Percentiles rank a stretch among this genome's conserved stretches.
Evolutionary conservation across 2,888 invertebrate genomes (phyloP).

Genomic region (Drosophila stalkeri): DNA sequence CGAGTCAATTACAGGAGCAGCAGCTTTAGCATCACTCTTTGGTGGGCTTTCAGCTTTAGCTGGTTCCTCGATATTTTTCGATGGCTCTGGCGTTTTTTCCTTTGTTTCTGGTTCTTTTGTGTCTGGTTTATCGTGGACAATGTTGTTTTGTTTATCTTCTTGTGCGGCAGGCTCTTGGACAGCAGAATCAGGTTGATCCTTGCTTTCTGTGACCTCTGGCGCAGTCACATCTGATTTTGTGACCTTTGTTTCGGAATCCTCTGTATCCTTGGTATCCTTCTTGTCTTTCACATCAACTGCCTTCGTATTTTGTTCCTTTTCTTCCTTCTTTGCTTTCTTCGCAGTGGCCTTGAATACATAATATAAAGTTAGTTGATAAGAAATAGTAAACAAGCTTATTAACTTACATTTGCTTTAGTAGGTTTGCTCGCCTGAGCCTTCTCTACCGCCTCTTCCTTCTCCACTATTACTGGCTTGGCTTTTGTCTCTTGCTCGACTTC

Average conservation of each 20-base stretch:
- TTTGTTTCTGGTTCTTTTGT: slow-evolving; percentile 39
- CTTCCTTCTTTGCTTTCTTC: slow-evolving; percentile 62
- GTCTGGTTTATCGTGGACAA: slow-evolving; percentile 49
- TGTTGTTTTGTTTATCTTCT: slow-evolving; percentile 63
- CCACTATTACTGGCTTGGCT: slow-evolving; percentile 19
- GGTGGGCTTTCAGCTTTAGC: slow-evolving; percentile 46
- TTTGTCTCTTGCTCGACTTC: slow-evolving; percentile 63
- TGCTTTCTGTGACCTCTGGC: slow-evolving; percentile 29
- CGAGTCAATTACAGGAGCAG: slow-evolving; percentile 28
- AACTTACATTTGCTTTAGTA: slow-evolving; percentile 51
- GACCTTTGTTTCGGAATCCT: slow-evolving; percentile 18
- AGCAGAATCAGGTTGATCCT: slow-evolving; percentile 60
- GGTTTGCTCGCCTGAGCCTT: slow-evolving; percentile 26
- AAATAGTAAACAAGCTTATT: neutral
- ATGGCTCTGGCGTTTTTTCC: slow-evolving; percentile 32
- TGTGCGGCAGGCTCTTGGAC: slow-evolving; percentile 32
- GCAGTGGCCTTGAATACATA: slow-evolving; percentile 42
- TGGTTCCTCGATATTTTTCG: slow-evolving; percentile 51
- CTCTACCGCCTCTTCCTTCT: slow-evolving; percentile 8
- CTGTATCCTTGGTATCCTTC: slow-evolving; percentile 19
- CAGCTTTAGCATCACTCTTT: slow-evolving; percentile 45
- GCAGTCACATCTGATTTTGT: slow-evolving; percentile 36
- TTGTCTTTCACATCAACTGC: slow-evolving; percentile 32
- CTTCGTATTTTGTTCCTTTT: slow-evolving; percentile 46
- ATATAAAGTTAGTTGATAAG: slow-evolving; percentile 3